These are phyloP conservation scores for Darevskia mixta DNA, from an alignment of 2,797 vertebrate species.

Conservation along the genomic window DNA sequence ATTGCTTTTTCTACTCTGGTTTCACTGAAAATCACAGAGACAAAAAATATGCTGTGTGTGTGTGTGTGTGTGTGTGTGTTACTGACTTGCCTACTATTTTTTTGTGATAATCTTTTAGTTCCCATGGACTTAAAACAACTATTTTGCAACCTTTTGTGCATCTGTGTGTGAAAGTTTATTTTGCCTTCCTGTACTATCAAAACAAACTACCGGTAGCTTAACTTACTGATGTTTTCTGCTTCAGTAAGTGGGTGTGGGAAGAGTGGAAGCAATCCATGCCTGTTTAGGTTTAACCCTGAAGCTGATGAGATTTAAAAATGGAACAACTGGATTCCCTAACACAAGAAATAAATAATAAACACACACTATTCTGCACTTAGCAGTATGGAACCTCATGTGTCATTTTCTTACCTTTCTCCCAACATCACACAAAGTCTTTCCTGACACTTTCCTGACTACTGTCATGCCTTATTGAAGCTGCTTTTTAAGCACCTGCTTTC, in stretches of 20 bases:
- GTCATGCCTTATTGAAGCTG: neutral
- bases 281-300: neutral
- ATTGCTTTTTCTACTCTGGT: neutral
- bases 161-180: slow-evolving; percentile 9
- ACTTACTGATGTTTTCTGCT: neutral
- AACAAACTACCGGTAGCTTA: slow-evolving; percentile 3
- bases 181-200: slow-evolving; percentile 8
- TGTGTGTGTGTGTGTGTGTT: no score
- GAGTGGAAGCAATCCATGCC: neutral
- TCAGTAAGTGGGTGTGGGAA: neutral
- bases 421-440: neutral
- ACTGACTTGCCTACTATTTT: neutral
- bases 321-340: neutral
- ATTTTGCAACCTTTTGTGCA: neutral
- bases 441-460: neutral
- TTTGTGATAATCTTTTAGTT: slow-evolving; percentile 6
- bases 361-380: neutral
- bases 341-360: neutral
- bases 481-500: neutral
- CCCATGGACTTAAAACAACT: neutral
- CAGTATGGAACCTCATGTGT: neutral
- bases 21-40: neutral
- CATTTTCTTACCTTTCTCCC: neutral
- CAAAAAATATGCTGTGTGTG: no score
- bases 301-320: neutral